Evolutionary conservation across 2,888 invertebrate species (phyloP), one percentile per base, ranked within the genome.

Genomic region (Rhagium mordax): DNA sequence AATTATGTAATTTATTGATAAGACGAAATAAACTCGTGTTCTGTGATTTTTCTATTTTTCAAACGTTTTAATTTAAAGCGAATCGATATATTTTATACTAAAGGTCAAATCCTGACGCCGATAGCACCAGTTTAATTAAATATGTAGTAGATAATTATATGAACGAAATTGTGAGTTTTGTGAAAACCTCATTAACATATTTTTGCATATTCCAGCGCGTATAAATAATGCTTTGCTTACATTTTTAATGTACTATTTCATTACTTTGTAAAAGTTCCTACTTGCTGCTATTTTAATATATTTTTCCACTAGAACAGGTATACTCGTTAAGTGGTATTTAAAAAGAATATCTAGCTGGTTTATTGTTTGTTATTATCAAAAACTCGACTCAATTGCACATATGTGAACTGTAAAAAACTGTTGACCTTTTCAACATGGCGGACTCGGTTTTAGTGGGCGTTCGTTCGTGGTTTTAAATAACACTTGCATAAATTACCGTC

Each of bases 1-100:
- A 49, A 21, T 64, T 21, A 64, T 55, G 55, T 49, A 64, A 64
- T 41, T 27, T 59, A 59, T 59, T 49, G 49, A 64, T 64, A 64
- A 48, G 24, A 61, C 21, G 6, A n/a, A 24, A 24, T 21, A 27
- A 10, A 49, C 18, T 15, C 51, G 15, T 51, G 49, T 49, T 51
- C 18, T 64, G 18, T 24, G 48, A 21, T 47, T 48, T 41, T 60
- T 41, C 24, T 20, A 20, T 7, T 48, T 21, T 48, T 41, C 13
- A 1, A 16, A 27, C n/a, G 4, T 24, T 5, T 8, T 57, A 27
- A 27, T 57, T 27, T 27, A 24, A 27, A 5, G n/a, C 53, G n/a
- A 15, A 27, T 15, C 10, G n/a, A n/a, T 24, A 24, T 57, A 27
- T 24, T 27, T 15, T 21, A 21, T 13, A 13, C 53, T 7, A 57